A percentile compares a stretch with the other conserved stretches of the same genome.
These are phyloP conservation scores for Polyommatus icarus DNA, from an alignment of 2,888 invertebrate genomes.

Conservation along the genomic window DNA sequence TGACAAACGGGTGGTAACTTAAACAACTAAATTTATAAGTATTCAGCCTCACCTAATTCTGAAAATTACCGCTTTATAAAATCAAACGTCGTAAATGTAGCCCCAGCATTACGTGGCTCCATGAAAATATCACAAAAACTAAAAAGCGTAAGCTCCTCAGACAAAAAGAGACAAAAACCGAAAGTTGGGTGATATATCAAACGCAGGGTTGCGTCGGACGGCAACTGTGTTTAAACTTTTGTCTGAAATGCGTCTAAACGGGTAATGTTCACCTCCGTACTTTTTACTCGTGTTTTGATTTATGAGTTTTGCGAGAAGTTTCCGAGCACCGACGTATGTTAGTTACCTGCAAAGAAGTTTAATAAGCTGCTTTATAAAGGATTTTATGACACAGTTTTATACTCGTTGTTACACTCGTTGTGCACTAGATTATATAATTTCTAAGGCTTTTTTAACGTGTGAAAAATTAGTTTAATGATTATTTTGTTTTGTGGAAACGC, in stretches of 20 bases:
- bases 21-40: too few relatives aligned
- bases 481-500: too few relatives aligned
- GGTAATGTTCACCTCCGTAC: neutral
- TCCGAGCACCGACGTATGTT: neutral
- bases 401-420: too few relatives aligned
- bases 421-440: too few relatives aligned
- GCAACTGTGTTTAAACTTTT: slow-evolving; percentile 37
- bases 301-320: slow-evolving; percentile 8
- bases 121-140: slow-evolving; percentile 12
- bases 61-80: too few relatives aligned
- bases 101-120: neutral
- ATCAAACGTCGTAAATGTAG: neutral
- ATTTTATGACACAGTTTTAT: neutral
- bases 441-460: too few relatives aligned
- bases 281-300: slow-evolving; percentile 16
- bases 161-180: slow-evolving; percentile 34
- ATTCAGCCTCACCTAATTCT: too few relatives aligned
- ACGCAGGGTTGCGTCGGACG: slow-evolving; percentile 38
- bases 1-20: too few relatives aligned
- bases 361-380: neutral
- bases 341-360: neutral
- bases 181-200: slow-evolving; percentile 43
- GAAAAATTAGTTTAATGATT: too few relatives aligned
- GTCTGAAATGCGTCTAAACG: slow-evolving; percentile 30
- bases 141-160: slow-evolving; percentile 15